Conservation (phyloP, 1,140 invertebrate species). For the Procambarus virginalis region DNA sequence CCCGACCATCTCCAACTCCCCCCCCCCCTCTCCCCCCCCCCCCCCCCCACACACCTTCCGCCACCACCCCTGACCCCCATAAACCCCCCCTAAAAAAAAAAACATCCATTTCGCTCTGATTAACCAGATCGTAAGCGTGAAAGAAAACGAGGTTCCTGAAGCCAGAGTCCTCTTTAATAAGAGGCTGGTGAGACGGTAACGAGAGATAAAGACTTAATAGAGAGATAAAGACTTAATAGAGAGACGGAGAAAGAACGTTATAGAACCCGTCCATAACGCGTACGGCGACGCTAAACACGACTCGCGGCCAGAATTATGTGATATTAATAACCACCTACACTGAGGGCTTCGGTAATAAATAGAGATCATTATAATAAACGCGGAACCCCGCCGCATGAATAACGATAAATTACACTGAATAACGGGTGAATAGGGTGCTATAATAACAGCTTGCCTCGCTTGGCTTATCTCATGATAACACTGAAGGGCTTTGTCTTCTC, state of each 20-base stretch:
- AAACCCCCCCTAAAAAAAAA: too few relatives aligned
- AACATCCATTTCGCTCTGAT: not conserved
- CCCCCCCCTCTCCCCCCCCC: too few relatives aligned
- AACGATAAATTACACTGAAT: not conserved
- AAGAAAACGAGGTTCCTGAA: not conserved
- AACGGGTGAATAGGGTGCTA: not conserved
- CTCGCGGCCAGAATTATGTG: not conserved
- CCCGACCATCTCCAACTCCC: too few relatives aligned
- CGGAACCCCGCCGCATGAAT: not conserved
- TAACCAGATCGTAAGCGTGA: not conserved
- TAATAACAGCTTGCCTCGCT: not conserved
- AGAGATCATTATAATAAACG: not conserved
- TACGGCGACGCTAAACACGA: not conserved
- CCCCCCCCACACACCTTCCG: too few relatives aligned
- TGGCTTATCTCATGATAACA: not conserved
- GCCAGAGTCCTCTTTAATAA: not conserved
- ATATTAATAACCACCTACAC: not conserved
- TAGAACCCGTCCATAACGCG: not conserved
- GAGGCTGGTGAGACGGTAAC: not conserved
- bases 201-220: not conserved
- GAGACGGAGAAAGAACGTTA: not conserved
- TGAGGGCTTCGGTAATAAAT: not conserved
- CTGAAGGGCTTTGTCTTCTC: not conserved
- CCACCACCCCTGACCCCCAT: too few relatives aligned
- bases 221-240: not conserved